phyloP scores from a whole-genome alignment of 2,797 vertebrate genomes.

The Novumbra hubbsi region DNA sequence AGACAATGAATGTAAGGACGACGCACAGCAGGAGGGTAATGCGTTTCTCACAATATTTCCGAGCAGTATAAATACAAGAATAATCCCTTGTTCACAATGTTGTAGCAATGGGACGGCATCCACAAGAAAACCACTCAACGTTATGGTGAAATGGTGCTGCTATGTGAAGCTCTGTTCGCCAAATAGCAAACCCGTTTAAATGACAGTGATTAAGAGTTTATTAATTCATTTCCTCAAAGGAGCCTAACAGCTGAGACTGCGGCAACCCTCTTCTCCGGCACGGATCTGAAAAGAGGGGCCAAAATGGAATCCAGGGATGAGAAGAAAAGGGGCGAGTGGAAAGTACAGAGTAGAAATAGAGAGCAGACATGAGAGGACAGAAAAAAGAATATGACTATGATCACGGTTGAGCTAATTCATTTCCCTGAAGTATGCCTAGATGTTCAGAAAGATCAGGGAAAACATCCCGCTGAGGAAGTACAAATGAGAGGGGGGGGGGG shows the following conservation, averaged over 20 bases:
- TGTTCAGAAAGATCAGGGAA: not conserved
- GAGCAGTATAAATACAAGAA: not conserved
- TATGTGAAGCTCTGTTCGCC: constrained; percentile 27
- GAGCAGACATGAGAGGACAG: not conserved
- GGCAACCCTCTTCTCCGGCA: constrained; percentile 43
- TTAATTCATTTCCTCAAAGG: constrained; percentile 26
- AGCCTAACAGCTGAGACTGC: constrained; percentile 21
- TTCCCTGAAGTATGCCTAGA: too few species aligned
- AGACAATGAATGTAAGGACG: not conserved
- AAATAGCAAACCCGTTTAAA: constrained; percentile 33
- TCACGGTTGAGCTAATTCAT: too few species aligned
- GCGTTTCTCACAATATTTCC: not conserved
- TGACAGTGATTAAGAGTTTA: constrained; percentile 45
- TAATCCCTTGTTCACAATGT: not conserved
- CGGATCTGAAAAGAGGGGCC: constrained; percentile 34
- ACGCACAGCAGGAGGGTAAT: constrained; percentile 9
- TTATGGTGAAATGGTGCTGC: not conserved
- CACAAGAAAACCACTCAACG: not conserved
- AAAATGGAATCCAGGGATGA: not conserved
- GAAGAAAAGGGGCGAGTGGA: not conserved
- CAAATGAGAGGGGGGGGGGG: not conserved
- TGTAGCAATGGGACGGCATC: not conserved
- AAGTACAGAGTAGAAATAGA: not conserved
- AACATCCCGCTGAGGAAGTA: too few species aligned
- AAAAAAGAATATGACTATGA: not conserved